Evolutionary conservation across 2,113 vertebrate genomes (phyloP).

Genomic region (Jacana jacana): DNA sequence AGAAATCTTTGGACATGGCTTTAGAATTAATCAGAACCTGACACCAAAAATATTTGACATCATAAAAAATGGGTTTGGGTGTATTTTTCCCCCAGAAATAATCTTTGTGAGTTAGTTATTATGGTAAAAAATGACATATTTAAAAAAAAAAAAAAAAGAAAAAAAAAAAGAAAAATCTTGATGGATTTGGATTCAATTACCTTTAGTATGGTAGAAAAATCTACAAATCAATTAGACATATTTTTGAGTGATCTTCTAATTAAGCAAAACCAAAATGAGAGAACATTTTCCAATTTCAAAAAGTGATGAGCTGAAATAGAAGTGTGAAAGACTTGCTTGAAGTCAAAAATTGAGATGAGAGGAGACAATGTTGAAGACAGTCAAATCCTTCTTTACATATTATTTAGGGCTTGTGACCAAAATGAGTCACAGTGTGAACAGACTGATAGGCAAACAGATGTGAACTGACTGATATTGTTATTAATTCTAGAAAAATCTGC

Average conservation of each 20-base stretch:
- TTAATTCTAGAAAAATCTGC: neutral
- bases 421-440: neutral
- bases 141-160: neutral
- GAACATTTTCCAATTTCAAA: neutral
- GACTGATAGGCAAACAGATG: neutral
- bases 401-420: neutral
- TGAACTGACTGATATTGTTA: neutral
- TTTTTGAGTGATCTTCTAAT: neutral
- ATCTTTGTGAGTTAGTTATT: neutral
- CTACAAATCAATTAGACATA: neutral
- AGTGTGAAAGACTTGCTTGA: neutral
- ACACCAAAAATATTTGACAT: neutral
- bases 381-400: neutral
- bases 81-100: neutral
- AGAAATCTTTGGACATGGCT: neutral
- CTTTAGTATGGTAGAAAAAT: neutral
- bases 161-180: accelerated
- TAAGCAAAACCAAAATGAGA: neutral
- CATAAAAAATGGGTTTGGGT: accelerated
- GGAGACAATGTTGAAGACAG: neutral
- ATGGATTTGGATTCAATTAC: neutral
- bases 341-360: neutral
- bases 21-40: neutral
- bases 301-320: neutral
- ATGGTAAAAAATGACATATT: neutral